Conservation (phyloP, 1,140 invertebrate genomes). For the Drosophila sechellia region DNA sequence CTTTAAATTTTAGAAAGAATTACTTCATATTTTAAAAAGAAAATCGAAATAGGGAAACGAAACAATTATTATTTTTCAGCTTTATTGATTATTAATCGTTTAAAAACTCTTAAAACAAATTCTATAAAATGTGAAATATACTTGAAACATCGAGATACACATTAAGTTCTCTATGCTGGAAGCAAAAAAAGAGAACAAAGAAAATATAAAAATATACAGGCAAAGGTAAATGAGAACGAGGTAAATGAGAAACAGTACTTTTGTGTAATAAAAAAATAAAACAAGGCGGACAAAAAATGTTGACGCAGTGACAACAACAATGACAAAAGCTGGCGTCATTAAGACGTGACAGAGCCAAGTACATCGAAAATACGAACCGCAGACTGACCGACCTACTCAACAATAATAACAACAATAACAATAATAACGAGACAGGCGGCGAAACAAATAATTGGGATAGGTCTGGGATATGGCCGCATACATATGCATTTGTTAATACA, state of each 20-base stretch:
- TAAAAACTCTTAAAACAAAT: neutral
- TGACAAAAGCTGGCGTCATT: conserved; percentile 41
- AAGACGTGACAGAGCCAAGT: conserved; percentile 53
- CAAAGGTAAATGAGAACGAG: conserved; percentile 32
- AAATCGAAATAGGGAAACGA: neutral
- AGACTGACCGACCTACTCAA: conserved; percentile 44
- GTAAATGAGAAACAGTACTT: conserved; percentile 11
- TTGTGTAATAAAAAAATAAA: conserved; percentile 12
- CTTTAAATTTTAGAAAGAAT: too few species aligned
- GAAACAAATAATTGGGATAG: conserved; percentile 68
- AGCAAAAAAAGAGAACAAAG: neutral
- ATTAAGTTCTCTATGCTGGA: neutral
- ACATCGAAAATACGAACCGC: conserved; percentile 22
- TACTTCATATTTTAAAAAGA: too few species aligned
- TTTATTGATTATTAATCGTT: too few species aligned
- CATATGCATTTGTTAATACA: conserved; percentile 34
- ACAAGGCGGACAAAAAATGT: conserved; percentile 18
- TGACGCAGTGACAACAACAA: conserved; percentile 27
- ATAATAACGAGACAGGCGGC: conserved; percentile 16
- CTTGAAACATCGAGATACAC: too few species aligned
- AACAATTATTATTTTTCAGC: neutral
- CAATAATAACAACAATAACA: conserved; percentile 28
- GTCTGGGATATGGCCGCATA: conserved; percentile 49
- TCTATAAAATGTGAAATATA: too few species aligned
- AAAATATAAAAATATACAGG: neutral